Evolutionary conservation across 1,140 invertebrate species (phyloP), one percentile per base, ranked within the genome.

Genomic region (Lasioglossum baleicum): DNA sequence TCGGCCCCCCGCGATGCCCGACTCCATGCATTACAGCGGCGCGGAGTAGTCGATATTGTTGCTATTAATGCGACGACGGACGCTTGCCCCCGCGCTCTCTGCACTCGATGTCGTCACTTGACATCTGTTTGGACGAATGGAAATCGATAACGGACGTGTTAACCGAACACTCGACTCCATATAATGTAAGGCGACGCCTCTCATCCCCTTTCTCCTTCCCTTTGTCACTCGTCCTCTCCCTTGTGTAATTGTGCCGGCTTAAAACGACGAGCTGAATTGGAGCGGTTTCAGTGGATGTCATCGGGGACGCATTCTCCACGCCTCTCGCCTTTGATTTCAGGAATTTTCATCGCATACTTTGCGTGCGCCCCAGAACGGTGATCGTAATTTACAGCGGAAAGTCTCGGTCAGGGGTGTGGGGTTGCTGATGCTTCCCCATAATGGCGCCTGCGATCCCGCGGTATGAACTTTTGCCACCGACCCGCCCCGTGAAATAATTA

Each of bases 111-210:
- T 53, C 51, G 10, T 48, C 65, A n/a, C 26, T 48, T 64, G 65
- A 68, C 74, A 60, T 69, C 65, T 15, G 44, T 66, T 53, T 42
- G 40, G 66, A 60, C 26, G 31, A 75, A 76, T 69, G 65, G 74
- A 68, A 69, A 69, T 76, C 74, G 74, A 76, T 76, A 76, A 68
- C 42, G 73, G 35, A 44, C 48, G 15, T 35, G 42, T 15, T 53
- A 69, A 69, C 51, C 7, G 67, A 17, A 56, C n/a, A 40, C 51
- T 76, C 20, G 53, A 48, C 7, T 69, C 17, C 26, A 26, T 13
- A 11, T 40, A 31, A 76, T 58, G 67, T 69, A 76, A 76, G 74
- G 53, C 44, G 63, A 6, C 17, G 13, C 6, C 51, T 22, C 44
- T 56, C 72, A 31, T 5, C 26, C 1, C 6, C 22, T 2, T 35